A percentile compares a stretch with the other conserved stretches of the same genome.
phyloP scores from a whole-genome alignment of 2,797 vertebrate genomes.

The Girardinus metallicus region DNA sequence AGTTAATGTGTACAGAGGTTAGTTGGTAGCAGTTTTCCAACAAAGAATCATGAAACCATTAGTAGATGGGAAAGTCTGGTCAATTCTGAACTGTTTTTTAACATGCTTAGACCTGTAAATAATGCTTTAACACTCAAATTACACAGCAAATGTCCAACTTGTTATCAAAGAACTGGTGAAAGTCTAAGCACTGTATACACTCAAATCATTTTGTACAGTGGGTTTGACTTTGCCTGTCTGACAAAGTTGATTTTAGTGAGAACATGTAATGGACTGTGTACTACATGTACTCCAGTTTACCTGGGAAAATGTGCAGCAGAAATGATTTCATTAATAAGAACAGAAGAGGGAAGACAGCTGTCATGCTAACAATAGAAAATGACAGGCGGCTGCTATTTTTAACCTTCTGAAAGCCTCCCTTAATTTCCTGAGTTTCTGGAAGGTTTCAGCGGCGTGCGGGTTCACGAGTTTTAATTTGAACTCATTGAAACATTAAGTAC shows the following conservation, averaged over 20 bases:
- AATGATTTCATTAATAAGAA: background rate
- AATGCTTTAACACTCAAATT: background rate
- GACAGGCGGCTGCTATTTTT: slow-evolving; percentile 14
- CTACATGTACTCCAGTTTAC: background rate
- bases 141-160: background rate
- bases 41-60: background rate
- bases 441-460: background rate
- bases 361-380: background rate
- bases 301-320: background rate
- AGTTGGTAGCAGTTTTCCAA: background rate
- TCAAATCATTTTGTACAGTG: background rate
- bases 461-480: slow-evolving; percentile 7
- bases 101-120: background rate
- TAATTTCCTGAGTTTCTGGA: slow-evolving; percentile 8
- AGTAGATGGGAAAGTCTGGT: background rate
- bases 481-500: slow-evolving; percentile 28
- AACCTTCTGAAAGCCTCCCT: background rate
- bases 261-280: background rate
- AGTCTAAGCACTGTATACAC: background rate
- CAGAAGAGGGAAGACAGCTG: background rate
- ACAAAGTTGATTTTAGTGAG: background rate
- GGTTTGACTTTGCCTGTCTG: background rate
- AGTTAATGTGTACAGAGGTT: background rate
- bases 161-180: background rate
- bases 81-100: background rate